These are phyloP conservation scores for Crotalus tigris DNA, from an alignment of 2,113 vertebrate genomes.

Conservation along the genomic window DNA sequence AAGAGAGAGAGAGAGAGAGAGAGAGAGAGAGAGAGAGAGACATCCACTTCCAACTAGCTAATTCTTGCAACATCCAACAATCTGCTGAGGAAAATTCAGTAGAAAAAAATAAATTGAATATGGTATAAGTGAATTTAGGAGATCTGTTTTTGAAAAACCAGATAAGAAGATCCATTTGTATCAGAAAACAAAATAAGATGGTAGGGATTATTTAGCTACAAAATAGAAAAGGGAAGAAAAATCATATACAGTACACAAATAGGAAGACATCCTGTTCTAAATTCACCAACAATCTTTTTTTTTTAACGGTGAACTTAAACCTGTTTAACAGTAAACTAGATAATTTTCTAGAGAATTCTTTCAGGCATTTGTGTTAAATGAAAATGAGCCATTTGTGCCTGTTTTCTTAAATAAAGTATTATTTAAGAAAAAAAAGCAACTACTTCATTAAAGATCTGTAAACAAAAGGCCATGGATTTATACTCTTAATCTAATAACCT, in stretches of 20 bases:
- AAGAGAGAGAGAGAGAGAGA: background rate
- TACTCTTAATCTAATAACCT: constrained; percentile 42
- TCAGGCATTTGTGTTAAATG: background rate
- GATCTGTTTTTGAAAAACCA: background rate
- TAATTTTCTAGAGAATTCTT: background rate
- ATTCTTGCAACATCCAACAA: background rate
- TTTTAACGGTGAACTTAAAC: background rate
- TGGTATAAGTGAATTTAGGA: background rate
- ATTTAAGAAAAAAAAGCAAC: background rate
- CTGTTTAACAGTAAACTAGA: rapidly evolving
- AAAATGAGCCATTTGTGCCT: background rate
- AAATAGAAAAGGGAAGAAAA: background rate
- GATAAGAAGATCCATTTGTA: background rate
- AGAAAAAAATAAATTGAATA: background rate
- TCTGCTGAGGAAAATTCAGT: background rate
- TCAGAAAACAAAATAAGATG: background rate
- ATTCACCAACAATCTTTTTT: background rate
- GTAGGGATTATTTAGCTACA: background rate
- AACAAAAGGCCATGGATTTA: constrained; percentile 34
- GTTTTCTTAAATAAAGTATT: background rate
- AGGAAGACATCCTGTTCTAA: background rate
- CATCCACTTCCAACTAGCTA: background rate
- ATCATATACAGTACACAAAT: background rate
- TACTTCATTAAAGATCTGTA: background rate
- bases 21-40: no score